Evolutionary conservation across 2,113 vertebrate genomes (phyloP), one percentile per base, ranked within the genome.

Genomic region (Otolemur garnettii): DNA sequence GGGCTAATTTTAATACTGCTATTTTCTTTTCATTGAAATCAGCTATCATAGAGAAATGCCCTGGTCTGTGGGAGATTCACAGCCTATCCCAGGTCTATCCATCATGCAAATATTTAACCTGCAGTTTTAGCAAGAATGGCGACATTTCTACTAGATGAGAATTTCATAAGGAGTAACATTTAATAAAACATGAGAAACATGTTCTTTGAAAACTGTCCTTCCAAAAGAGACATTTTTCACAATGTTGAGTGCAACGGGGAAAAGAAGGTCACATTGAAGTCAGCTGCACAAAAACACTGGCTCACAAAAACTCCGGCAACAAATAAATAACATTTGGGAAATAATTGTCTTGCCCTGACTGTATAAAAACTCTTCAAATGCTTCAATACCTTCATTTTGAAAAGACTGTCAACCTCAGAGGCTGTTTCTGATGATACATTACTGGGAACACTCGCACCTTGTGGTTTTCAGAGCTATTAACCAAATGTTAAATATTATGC

Each of bases 401-500:
- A 97, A 90, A 24, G 22, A 4, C 35, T 71, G 83, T 94, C 96
- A 94, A 28, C 14, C n/a, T 42, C 79, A 83, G 69, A 80, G 60
- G 60, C 42, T 68, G 11, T 38, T 79, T 53, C 72, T 83, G 38
- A 30, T 50, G 45, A 83, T 42, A 22, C 19, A 69, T 88, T 68
- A 69, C 60, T 53, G 35, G 30, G 24, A 82, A 87, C 64, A 59
- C n/a, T 14, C 30, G 57, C 28, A 64, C 71, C 74, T 95, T 18
- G 9, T 30, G 86, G 87, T 90, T 94, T 96, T 75, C 77, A 93
- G 82, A 72, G 42, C 72, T 90, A 71, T 93, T 97, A 97, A 71
- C 77, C 71, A 92, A 93, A 96, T 96, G 84, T 74, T 93, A 92
- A 95, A 90, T 90, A 92, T 92, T 84, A 68, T 84, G 66, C 0